Percentiles rank a stretch among this genome's conserved stretches.
Evolutionary conservation across 2,888 invertebrate genomes (phyloP).

Genomic region (Plagodis pulveraria): DNA sequence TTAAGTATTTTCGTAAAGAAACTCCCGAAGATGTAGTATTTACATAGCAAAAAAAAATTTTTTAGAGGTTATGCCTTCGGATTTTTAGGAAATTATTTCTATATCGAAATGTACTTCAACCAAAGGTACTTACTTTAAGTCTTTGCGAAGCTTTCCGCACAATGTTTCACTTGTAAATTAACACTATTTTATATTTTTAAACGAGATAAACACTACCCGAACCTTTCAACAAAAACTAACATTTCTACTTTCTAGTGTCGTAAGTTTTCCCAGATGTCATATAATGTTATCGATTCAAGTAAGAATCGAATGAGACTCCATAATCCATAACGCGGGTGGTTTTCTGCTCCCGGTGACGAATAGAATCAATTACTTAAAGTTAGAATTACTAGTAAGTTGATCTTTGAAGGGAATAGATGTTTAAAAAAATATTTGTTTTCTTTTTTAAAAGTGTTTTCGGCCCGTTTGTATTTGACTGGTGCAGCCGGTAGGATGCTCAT

Average conservation of each 20-base stretch:
- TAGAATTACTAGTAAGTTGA: too few relatives aligned
- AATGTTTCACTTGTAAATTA: constrained; percentile 75
- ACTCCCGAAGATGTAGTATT: too few relatives aligned
- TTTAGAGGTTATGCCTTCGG: constrained; percentile 29
- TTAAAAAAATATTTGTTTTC: too few relatives aligned
- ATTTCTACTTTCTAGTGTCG: constrained; percentile 46
- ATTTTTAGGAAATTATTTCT: not conserved
- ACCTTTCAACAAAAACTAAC: constrained; percentile 59
- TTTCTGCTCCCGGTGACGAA: too few relatives aligned
- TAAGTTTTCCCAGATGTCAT: constrained; percentile 32
- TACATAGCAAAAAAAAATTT: constrained; percentile 3
- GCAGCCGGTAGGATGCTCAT: too few relatives aligned
- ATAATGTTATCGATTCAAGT: not conserved
- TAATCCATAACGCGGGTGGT: too few relatives aligned
- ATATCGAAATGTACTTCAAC: not conserved
- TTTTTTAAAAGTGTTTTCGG: too few relatives aligned
- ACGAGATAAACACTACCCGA: constrained; percentile 72
- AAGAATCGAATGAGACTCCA: not conserved
- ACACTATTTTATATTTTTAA: constrained; percentile 64
- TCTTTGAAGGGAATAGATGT: too few relatives aligned
- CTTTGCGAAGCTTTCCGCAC: constrained; percentile 49
- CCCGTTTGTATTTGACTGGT: too few relatives aligned
- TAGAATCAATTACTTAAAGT: too few relatives aligned
- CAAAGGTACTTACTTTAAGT: constrained; percentile 56
- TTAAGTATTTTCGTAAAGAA: too few relatives aligned